phyloP scores from a whole-genome alignment of 2,797 vertebrate species.

The Capromys pilorides region DNA sequence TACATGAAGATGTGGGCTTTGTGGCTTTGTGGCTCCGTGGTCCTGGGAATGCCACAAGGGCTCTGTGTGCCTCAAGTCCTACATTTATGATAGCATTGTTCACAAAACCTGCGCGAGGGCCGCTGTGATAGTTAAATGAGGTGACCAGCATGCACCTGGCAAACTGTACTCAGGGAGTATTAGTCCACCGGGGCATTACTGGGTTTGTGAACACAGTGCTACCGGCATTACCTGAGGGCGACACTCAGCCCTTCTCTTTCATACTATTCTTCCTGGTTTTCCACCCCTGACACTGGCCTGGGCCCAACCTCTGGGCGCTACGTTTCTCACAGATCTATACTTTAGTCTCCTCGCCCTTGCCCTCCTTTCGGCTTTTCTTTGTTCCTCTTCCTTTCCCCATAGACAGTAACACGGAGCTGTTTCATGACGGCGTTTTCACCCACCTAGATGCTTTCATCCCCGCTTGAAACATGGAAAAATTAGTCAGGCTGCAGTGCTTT shows the following conservation, averaged over 20 bases:
- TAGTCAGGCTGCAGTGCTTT: not conserved
- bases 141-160: not conserved
- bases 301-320: not conserved
- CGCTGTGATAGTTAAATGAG: not conserved
- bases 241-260: not conserved
- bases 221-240: not conserved
- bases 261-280: not conserved
- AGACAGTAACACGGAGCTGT: not conserved
- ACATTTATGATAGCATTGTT: not conserved
- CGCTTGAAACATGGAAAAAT: not conserved
- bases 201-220: not conserved
- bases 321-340: not conserved
- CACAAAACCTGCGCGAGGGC: not conserved
- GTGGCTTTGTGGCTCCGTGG: not conserved
- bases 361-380: rapidly evolving
- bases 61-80: not conserved
- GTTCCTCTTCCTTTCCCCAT: not conserved
- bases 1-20: not conserved
- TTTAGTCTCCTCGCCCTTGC: not conserved
- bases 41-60: not conserved
- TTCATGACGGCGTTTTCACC: not conserved
- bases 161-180: not conserved
- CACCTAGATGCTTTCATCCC: not conserved
- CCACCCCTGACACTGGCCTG: not conserved
- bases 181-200: not conserved